Base-by-base conservation (phyloP, 1,140 invertebrate genomes). In the Scaptomyza graminum region DNA sequence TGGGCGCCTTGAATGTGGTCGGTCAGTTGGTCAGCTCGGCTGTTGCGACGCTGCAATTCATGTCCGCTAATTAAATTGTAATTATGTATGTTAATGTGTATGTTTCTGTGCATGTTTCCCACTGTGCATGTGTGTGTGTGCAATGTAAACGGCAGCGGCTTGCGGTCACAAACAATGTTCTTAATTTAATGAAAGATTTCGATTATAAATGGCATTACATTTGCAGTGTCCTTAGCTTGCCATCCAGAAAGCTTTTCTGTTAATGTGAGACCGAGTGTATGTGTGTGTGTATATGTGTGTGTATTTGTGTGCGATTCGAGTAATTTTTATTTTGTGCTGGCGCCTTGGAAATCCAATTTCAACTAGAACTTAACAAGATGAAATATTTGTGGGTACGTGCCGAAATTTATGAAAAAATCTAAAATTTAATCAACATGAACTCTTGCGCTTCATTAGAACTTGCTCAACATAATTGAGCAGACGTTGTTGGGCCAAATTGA, bases 141-240 rank as follows among this genome's bases (percentile, higher is more conserved):
- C 43, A 25, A 62, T 64, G 61, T 57, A 18, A 52, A 18, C 65
- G 12, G 47, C 57, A 66, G 57, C 49, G 39, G 60, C 60, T 49
- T 49, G 64, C 70, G 50, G 55, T 79, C 74, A 51, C 78, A 87
- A 87, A 78, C 82, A 87, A 61, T 81, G 77, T 87, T 82, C 82
- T 85, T 85, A 85, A 85, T 85, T 85, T 87, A 85, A 85, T 85
- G 78, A 85, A 85, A 87, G 82, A 85, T 85, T 85, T 87, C 82
- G 82, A 85, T 85, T 78, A 78, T 85, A 87, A 78, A 87, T 87
- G 75, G 76, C 67, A 76, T 83, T 83, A 84, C 76, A 83, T 78
- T 81, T 81, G 44, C 79, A 74, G 64, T 46, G 41, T 52, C 63
- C 70, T 67, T 50, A 57, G 25, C 52, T 43, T 28, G 16, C 15